These are phyloP conservation scores for Toxostoma redivivum DNA, from an alignment of 2,113 vertebrate genomes.

Conservation along the genomic window DNA sequence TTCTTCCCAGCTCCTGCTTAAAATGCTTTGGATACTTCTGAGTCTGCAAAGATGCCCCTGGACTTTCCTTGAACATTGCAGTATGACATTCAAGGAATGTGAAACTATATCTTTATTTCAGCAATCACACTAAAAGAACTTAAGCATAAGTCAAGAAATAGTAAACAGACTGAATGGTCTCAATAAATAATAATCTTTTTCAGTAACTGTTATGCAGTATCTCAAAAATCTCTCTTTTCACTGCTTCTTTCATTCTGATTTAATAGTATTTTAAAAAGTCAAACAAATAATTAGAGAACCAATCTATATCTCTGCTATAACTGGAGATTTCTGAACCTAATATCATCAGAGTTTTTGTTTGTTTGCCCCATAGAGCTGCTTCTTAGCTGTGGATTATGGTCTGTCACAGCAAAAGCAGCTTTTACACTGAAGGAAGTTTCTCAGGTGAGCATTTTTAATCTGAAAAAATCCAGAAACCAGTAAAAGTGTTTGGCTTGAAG, in stretches of 20 bases:
- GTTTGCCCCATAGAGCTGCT: background rate
- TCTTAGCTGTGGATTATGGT: background rate
- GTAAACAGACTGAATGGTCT: background rate
- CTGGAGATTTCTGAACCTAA: background rate
- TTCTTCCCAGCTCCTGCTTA: background rate
- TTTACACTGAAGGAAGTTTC: background rate
- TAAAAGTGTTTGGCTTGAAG: background rate
- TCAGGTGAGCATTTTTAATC: background rate
- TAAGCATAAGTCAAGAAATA: background rate
- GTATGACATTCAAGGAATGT: background rate
- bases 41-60: background rate
- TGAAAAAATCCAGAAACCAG: background rate
- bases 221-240: background rate
- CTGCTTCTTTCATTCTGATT: background rate
- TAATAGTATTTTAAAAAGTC: accelerated
- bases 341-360: background rate
- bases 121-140: background rate
- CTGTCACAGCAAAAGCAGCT: background rate
- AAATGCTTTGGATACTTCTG: background rate
- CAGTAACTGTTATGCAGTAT: background rate
- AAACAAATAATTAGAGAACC: background rate
- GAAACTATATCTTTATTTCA: background rate
- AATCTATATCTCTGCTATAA: background rate
- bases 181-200: background rate
- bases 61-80: background rate